Conservation (phyloP, 2,113 vertebrate genomes). For the Pangasianodon hypophthalmus region DNA sequence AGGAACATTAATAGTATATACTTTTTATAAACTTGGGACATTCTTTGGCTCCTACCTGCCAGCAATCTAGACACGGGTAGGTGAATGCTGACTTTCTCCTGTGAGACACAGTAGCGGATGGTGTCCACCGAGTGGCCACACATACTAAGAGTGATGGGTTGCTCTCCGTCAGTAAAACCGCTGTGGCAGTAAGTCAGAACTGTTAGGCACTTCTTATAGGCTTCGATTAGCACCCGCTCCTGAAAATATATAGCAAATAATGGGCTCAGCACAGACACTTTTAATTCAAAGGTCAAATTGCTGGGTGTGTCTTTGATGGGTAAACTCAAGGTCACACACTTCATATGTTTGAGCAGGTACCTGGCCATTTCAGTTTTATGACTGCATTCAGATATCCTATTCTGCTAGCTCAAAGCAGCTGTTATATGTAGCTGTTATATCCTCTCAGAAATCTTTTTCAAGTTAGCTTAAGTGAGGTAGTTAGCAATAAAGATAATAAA, state of each 20-base stretch:
- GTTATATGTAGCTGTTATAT: too few relatives aligned
- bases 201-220: slow-evolving; percentile 90
- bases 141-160: slow-evolving; percentile 89
- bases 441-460: too few relatives aligned
- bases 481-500: not conserved
- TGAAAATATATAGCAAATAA: slow-evolving; percentile 58
- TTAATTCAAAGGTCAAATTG: not conserved
- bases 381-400: too few relatives aligned
- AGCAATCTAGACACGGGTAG: slow-evolving; percentile 93
- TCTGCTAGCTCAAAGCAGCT: too few relatives aligned
- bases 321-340: too few relatives aligned
- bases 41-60: slow-evolving; percentile 80
- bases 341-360: too few relatives aligned
- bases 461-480: too few relatives aligned
- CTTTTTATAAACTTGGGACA: not conserved
- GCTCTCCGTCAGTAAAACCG: slow-evolving; percentile 89
- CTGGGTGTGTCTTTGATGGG: too few relatives aligned
- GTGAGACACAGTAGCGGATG: slow-evolving; percentile 94
- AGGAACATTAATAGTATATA: not conserved
- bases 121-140: slow-evolving; percentile 93
- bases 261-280: not conserved
- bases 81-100: slow-evolving; percentile 98
- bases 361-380: too few relatives aligned
- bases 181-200: slow-evolving; percentile 87
- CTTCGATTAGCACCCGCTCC: slow-evolving; percentile 92